Percentiles rank a stretch among this genome's conserved stretches.
Evolutionary conservation across 2,888 invertebrate genomes (phyloP).

Genomic region (Erpobdella octoculata): DNA sequence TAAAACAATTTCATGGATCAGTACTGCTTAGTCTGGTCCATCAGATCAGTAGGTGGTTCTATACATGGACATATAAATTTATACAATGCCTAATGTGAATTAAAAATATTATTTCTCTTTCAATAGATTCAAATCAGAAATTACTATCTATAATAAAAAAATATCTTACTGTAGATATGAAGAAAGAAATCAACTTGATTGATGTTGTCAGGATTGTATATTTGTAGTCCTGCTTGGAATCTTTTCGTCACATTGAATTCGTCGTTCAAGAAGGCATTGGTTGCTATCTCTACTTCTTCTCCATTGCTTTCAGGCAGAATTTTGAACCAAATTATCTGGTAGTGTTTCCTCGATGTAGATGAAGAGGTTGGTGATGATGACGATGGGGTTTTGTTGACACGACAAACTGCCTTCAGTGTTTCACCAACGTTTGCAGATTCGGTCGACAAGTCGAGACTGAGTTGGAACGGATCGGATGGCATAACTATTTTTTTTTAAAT

Average conservation of each 20-base stretch:
- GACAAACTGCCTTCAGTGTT: conserved; percentile 9
- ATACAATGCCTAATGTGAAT: too few relatives aligned
- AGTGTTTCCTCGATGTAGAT: neutral
- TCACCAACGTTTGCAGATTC: conserved; percentile 11
- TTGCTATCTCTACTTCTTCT: conserved; percentile 31
- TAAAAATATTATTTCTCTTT: too few relatives aligned
- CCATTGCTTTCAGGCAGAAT: conserved; percentile 24
- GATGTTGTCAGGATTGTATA: neutral
- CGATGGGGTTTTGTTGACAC: conserved; percentile 9
- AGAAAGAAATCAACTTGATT: conserved; percentile 19
- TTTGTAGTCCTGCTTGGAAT: conserved; percentile 3
- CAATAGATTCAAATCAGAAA: too few relatives aligned
- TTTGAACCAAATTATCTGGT: conserved; percentile 31
- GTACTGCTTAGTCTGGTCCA: too few relatives aligned
- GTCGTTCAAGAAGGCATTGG: conserved; percentile 27
- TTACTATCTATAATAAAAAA: neutral
- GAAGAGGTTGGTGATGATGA: too few relatives aligned
- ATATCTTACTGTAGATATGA: conserved; percentile 11
- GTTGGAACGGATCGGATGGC: conserved; percentile 3
- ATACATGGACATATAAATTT: too few relatives aligned
- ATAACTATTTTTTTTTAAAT: too few relatives aligned
- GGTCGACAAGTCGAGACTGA: conserved; percentile 16
- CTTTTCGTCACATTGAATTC: conserved; percentile 27
- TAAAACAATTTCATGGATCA: too few relatives aligned
- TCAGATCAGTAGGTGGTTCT: too few relatives aligned